Evolutionary conservation across 2,888 invertebrate species (phyloP).

Genomic region (Automeris io): DNA sequence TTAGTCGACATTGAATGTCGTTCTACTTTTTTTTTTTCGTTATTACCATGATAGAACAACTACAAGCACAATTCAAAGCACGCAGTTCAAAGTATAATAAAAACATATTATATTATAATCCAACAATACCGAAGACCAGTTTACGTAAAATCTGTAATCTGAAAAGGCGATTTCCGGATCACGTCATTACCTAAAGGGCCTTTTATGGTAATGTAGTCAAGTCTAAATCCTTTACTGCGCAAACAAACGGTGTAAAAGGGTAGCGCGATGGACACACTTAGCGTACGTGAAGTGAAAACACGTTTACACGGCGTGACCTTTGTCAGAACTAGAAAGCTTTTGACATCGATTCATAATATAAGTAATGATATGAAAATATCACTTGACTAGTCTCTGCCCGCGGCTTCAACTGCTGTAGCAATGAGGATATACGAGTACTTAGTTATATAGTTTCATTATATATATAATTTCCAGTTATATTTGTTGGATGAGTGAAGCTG

Average conservation of each 20-base stretch:
- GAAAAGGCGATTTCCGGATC: slow-evolving; percentile 8
- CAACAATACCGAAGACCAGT: slow-evolving; percentile 4
- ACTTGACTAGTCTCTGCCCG: no score
- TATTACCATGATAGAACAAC: background rate
- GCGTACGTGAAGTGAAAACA: slow-evolving; percentile 9
- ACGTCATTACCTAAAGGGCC: slow-evolving; percentile 12
- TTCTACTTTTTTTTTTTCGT: no score
- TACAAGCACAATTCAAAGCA: background rate
- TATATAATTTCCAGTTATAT: no score
- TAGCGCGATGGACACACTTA: slow-evolving; percentile 2
- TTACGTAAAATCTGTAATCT: slow-evolving; percentile 7
- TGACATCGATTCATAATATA: background rate
- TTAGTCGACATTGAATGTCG: no score
- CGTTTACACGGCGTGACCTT: background rate
- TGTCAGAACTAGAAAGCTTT: background rate
- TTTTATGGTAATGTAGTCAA: slow-evolving; percentile 37
- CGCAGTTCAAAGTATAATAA: background rate
- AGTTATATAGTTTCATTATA: no score
- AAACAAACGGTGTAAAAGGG: slow-evolving; percentile 22
- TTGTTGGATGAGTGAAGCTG: no score
- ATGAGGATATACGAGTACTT: no score
- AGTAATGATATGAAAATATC: no score
- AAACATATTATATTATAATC: background rate
- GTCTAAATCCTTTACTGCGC: slow-evolving; percentile 35
- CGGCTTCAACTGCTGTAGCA: no score